Conservation (phyloP, 2,113 vertebrate genomes). For the Mobula birostris region DNA sequence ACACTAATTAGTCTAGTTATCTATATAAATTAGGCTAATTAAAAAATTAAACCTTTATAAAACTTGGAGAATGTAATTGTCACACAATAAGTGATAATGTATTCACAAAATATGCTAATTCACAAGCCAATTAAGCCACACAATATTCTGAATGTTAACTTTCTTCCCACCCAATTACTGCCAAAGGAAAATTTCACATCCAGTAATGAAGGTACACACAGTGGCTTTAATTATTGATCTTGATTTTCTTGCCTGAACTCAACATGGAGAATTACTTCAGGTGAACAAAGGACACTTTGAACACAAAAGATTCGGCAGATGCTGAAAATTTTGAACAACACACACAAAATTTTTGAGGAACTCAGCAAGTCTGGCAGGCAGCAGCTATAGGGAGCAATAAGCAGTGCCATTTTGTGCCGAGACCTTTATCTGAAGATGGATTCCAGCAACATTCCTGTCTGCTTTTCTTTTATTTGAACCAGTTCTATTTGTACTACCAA, state of each 20-base stretch:
- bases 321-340: too few species aligned
- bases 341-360: too few species aligned
- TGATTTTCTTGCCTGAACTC: background rate
- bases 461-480: background rate
- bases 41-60: slow-evolving; percentile 20
- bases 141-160: background rate
- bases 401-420: too few species aligned
- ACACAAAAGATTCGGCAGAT: too few species aligned
- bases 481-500: background rate
- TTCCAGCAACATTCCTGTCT: background rate
- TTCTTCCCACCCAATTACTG: background rate
- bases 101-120: slow-evolving; percentile 28
- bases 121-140: background rate
- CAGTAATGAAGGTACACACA: background rate
- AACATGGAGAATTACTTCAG: background rate
- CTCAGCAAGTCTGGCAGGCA: too few species aligned
- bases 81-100: background rate
- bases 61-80: slow-evolving; percentile 27
- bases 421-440: too few species aligned
- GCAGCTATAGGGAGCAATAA: too few species aligned
- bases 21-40: slow-evolving; percentile 28
- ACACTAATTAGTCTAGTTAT: background rate
- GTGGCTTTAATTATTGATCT: background rate
- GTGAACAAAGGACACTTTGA: background rate
- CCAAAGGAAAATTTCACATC: background rate